These are phyloP conservation scores for Setipinna tenuifilis DNA, from an alignment of 2,797 vertebrate species.

Conservation along the genomic window DNA sequence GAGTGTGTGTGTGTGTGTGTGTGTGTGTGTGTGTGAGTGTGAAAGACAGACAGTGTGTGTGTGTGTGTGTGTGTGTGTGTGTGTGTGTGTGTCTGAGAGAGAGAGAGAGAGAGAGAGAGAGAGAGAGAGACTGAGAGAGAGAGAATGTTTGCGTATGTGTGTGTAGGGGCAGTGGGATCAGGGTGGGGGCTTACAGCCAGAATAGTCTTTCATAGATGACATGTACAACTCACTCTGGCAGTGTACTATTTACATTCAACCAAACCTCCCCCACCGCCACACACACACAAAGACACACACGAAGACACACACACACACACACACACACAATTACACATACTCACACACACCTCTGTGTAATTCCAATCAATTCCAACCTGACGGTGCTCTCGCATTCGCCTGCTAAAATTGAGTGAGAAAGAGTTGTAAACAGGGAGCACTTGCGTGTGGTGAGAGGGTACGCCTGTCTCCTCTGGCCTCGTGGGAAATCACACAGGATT, in stretches of 20 bases:
- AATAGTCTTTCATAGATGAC: neutral
- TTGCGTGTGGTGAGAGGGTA: neutral
- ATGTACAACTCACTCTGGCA: neutral
- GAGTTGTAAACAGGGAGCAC: conserved; percentile 2
- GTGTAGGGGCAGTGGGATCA: neutral
- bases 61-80: no score
- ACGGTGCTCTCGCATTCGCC: neutral
- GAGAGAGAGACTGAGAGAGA: neutral
- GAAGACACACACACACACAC: neutral
- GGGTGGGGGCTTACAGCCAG: neutral
- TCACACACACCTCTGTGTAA: neutral
- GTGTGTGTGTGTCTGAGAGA: no score
- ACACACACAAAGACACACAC: no score
- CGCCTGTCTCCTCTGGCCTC: neutral
- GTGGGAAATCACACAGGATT: conserved; percentile 21
- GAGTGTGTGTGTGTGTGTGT: no score
- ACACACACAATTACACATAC: neutral
- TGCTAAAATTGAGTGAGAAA: conserved; percentile 11
- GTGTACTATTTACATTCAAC: neutral
- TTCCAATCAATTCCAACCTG: neutral
- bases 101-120: neutral
- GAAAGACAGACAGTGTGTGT: neutral
- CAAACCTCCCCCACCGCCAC: neutral
- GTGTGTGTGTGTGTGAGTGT: neutral
- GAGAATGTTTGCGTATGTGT: neutral